Base-by-base conservation (phyloP, 2,888 invertebrate species). In the Eupsilia transversa region DNA sequence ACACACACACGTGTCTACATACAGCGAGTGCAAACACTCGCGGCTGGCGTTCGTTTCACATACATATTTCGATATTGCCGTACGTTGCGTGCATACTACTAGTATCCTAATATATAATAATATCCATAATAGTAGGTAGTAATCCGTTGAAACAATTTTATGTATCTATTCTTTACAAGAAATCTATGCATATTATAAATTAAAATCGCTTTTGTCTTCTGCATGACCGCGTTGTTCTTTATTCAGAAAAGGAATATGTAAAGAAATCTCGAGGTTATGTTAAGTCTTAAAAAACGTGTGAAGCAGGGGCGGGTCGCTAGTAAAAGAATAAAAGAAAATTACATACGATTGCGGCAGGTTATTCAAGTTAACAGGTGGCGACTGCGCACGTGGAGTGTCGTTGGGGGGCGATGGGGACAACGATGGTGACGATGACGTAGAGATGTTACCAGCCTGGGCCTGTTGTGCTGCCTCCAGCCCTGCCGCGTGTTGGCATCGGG, bases 401-500 rank as follows among this genome's bases (percentile, higher is more conserved):
- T 87, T 76, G 0, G 89, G 86, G 3, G 91, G 88, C 0, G 91
- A 85, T 3, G 91, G 63, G 0, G 91, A 88, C 6, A 89, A 77
- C 0, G 91, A 87, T 14, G 88, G 71, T n/a, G 84, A 82, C 43
- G 75, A 80, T 23, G 82, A 79, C n/a, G 63, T 30, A 14, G 83
- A 64, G 33, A 82, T 83, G 35, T 83, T 76, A 38, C 71, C 67
- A 17, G 83, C 82, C 41, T 83, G 77, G 33, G 72, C 82, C 46
- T 84, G 86, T 74, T 86, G 90, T 67, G 87, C 85, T 72, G 88
- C 92, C 72, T 93, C 92, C 38, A 94, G 92, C 89, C 91, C 91
- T 93, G 94, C 93, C 89, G 93, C 94, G 88, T 94, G 90, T 85
- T 93, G 85, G 91, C 95, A 95, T 3, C 92, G 91, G 3, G 95